A percentile compares a stretch with the other conserved stretches of the same genome.
Conservation (phyloP, 1,140 invertebrate species). For the Lethrus apterus region DNA sequence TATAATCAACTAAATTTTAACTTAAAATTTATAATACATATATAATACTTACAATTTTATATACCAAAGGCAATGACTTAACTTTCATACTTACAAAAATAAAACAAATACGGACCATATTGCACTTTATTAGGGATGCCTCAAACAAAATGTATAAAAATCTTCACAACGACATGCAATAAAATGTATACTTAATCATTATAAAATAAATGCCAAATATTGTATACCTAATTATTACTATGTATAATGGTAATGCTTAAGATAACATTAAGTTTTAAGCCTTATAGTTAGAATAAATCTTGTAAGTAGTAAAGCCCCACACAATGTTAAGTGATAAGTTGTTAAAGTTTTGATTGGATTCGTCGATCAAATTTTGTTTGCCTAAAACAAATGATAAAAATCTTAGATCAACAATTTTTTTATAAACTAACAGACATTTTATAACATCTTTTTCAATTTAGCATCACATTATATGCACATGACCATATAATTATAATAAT, state of each 20-base stretch:
- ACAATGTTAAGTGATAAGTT: not conserved
- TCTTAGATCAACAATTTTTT: not conserved
- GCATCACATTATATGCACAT: not conserved
- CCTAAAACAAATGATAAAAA: conserved; percentile 4
- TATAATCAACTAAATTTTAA: no score
- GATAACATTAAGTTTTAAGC: not conserved
- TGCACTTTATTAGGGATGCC: no score
- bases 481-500: not conserved
- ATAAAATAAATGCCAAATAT: conserved; percentile 12
- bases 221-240: not conserved
- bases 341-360: conserved; percentile 11
- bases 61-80: no score
- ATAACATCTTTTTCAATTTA: not conserved
- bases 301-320: no score
- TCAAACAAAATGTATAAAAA: no score
- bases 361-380: conserved; percentile 3
- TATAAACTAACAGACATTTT: not conserved
- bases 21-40: no score
- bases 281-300: no score
- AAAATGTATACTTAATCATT: not conserved
- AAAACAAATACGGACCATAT: no score
- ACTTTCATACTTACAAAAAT: no score
- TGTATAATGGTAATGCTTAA: not conserved
- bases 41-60: no score
- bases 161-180: conserved; percentile 5